Conservation (phyloP, 2,113 vertebrate species). For the Macrotis lagotis region DNA sequence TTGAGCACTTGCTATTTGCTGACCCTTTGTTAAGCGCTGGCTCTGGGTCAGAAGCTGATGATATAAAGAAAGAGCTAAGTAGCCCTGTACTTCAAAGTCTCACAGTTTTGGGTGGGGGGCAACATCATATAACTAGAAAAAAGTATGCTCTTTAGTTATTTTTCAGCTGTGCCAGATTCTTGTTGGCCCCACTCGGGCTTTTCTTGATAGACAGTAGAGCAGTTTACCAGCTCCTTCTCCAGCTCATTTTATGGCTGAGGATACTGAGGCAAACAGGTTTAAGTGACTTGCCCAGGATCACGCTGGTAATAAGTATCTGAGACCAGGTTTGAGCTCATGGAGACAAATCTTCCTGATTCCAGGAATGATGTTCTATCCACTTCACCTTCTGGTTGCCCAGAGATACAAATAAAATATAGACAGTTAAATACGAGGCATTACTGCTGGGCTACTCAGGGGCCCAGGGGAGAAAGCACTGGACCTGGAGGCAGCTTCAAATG, state of each 20-base stretch:
- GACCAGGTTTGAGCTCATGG: neutral
- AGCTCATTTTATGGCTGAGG: neutral
- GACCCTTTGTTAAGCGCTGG: neutral
- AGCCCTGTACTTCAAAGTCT: neutral
- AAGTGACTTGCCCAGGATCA: neutral
- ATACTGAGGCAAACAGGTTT: neutral
- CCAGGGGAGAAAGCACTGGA: neutral
- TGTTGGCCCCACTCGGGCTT: too few species aligned
- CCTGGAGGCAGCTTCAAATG: neutral
- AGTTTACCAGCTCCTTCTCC: neutral
- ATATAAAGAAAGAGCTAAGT: too few species aligned
- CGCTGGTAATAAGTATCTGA: neutral
- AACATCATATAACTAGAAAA: neutral
- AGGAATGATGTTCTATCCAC: too few species aligned
- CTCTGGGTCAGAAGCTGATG: too few species aligned
- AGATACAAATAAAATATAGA: neutral
- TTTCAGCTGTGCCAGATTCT: neutral
- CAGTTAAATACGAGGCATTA: neutral
- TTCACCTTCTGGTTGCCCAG: neutral
- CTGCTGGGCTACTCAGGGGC: too few species aligned
- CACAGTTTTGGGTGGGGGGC: neutral
- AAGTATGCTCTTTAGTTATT: neutral
- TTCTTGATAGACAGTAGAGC: neutral
- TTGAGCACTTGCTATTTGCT: neutral
- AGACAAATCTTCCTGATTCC: too few species aligned